Evolutionary conservation across 2,113 vertebrate genomes (phyloP), one percentile per base, ranked within the genome.

Genomic region (Xyrauchen texanus): DNA sequence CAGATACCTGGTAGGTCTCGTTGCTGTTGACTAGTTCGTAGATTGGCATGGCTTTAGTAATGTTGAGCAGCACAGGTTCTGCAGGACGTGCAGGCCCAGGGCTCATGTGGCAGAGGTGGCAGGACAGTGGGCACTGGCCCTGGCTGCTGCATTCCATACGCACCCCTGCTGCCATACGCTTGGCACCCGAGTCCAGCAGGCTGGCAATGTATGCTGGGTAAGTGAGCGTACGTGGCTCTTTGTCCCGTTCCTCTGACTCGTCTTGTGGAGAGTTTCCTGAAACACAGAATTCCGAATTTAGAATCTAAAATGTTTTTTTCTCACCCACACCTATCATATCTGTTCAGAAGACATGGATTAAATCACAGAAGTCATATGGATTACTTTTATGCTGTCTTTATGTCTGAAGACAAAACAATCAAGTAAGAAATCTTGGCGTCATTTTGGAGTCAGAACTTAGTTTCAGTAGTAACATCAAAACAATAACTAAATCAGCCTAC

Each of bases 181-280:
- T 96, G 73, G 95, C 94, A 15, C 98, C 96, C 0, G 96, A 95
- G 89, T 98, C 97, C 0, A 97, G 94, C 64, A 99, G 94, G 83
- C 98, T 98, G 89, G 94, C 91, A 0, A 99, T 94, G 84, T 99
- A 99, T 0, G 97, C 96, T 0, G 98, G 97, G 90, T 96, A 98
- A 0, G 98, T 99, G 68, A 98, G 93, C 1, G 95, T 95, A 77
- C 96, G 93, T 34, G 96, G 93, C 88, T 98, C 98, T 88, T 94
- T 94, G 81, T 98, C 98, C 0, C 93, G 93, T 81, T 99, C 98
- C 85, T 98, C 98, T 0, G 97, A 99, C 89, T 99, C 98, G 0
- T 99, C 98, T 0, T 97, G 98, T 1, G 98, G 98, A 0, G 97
- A 98, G 89, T 98, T 99, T 44, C 97, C 98, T 99, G 89, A 2